Evolutionary conservation across 2,888 invertebrate species (phyloP).

Genomic region (Harmothoe impar): DNA sequence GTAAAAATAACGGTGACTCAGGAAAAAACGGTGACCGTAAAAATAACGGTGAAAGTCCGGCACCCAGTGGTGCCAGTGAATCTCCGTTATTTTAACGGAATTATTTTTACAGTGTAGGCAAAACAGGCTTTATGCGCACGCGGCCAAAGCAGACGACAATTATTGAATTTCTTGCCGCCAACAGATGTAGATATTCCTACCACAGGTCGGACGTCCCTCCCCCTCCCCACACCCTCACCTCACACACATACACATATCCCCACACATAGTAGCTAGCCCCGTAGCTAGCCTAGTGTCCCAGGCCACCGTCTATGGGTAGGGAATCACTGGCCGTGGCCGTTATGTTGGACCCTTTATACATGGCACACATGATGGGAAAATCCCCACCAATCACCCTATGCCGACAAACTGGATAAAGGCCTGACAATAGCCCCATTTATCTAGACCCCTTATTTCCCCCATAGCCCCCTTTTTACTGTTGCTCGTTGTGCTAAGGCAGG

Average conservation of each 20-base stretch:
- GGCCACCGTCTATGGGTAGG: neutral
- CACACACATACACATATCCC: neutral
- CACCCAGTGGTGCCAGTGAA: too few species aligned
- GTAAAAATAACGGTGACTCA: too few species aligned
- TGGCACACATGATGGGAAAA: slow-evolving; percentile 12
- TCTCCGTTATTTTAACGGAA: too few species aligned
- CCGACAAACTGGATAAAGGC: slow-evolving; percentile 26
- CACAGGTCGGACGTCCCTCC: too few species aligned
- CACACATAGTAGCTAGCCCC: too few species aligned
- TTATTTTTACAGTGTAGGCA: too few species aligned
- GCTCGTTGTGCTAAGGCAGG: neutral
- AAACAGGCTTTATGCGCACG: slow-evolving; percentile 1
- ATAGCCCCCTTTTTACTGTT: neutral
- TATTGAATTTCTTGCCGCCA: slow-evolving; percentile 10
- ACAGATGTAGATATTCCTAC: slow-evolving; percentile 22
- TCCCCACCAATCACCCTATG: neutral
- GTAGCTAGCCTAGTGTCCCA: too few species aligned
- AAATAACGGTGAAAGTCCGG: too few species aligned
- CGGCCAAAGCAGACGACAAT: neutral
- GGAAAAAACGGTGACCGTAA: too few species aligned
- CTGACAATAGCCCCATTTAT: slow-evolving; percentile 17
- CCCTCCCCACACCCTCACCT: neutral
- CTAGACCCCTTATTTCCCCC: neutral
- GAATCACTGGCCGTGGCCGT: slow-evolving; percentile 3
- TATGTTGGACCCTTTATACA: neutral